Base-by-base conservation (phyloP, 2,113 vertebrate species). In the Mus musculus region DNA sequence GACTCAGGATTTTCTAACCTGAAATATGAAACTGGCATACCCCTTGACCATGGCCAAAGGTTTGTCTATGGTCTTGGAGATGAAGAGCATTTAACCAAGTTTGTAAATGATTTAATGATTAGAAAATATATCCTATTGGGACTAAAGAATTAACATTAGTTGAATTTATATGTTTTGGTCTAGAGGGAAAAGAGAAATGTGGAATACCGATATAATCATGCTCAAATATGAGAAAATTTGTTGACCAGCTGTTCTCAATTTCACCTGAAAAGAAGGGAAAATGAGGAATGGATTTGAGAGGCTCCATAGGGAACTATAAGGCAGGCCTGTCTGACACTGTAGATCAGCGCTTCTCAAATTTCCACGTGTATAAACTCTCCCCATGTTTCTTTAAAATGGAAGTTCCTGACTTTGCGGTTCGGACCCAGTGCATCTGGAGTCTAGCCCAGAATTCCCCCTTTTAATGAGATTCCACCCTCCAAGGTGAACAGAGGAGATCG, bases 201-300 rank as follows among this genome's bases (percentile, higher is more conserved):
- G 89, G 46, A 81, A 49, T 89, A 73, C 61, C 77, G 87, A 85
- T 95, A 56, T 81, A 65, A 82, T 94, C 36, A 56, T 36, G 28
- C 75, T 89, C 42, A 69, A 97, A 56, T 95, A 76, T 90, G 73
- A 75, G 61, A 76, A 89, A 93, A 80, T 89, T 24, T 91, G 61
- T 92, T 94, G 78, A 80, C 54, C 94, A 96, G 92, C 82, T 97
- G 78, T 91, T 96, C 72, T 97, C 85, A 94, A 93, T 89, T 93
- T 95, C 56, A 96, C 61, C 84, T 88, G 54, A 73, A 84, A 88
- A 87, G 77, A 94, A 42, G 30, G 11, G 30, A 26, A 72, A 84
- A 94, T 93, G 63, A 92, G 17, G 46, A 80, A 97, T 91, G 56
- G 76, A 88, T 94, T 91, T 94, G 92, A 97, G 91, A 91, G 76